phyloP scores from a whole-genome alignment of 1,140 invertebrate species.

The Heterodera carotae region DNA sequence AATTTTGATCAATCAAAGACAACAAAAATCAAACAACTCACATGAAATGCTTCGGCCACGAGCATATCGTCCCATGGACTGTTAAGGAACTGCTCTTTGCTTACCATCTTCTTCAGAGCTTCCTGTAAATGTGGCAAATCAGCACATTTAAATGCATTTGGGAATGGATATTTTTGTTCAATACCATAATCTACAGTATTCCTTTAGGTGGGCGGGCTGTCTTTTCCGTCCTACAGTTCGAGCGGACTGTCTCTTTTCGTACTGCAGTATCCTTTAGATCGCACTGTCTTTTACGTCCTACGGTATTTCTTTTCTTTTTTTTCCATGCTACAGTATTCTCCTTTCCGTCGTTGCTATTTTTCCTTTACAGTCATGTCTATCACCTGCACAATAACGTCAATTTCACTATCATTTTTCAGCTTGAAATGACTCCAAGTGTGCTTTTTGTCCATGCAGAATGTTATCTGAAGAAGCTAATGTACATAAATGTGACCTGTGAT shows the following conservation, averaged over 20 bases:
- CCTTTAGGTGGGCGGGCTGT: neutral
- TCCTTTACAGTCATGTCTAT: neutral
- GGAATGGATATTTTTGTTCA: no score
- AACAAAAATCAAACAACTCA: neutral
- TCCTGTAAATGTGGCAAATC: no score
- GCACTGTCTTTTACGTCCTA: no score
- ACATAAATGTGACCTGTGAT: no score
- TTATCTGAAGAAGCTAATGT: slow-evolving; percentile 27
- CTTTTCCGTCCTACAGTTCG: slow-evolving; percentile 21
- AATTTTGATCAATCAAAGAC: neutral
- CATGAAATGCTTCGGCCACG: slow-evolving; percentile 44
- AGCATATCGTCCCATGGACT: slow-evolving; percentile 41
- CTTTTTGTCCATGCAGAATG: slow-evolving; percentile 46
- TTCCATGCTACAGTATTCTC: neutral
- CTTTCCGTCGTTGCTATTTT: slow-evolving; percentile 19
- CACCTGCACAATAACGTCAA: slow-evolving; percentile 7
- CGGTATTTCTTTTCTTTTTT: no score
- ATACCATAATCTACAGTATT: no score
- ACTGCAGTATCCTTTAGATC: neutral
- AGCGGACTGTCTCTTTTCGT: slow-evolving; percentile 11
- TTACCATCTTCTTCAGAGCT: slow-evolving; percentile 34
- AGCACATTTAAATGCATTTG: neutral
- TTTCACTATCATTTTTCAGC: neutral
- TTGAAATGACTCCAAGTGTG: slow-evolving; percentile 54
- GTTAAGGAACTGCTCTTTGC: slow-evolving; percentile 38